These are phyloP conservation scores for Balearica regulorum DNA, from an alignment of 2,797 vertebrate species.

Conservation along the genomic window DNA sequence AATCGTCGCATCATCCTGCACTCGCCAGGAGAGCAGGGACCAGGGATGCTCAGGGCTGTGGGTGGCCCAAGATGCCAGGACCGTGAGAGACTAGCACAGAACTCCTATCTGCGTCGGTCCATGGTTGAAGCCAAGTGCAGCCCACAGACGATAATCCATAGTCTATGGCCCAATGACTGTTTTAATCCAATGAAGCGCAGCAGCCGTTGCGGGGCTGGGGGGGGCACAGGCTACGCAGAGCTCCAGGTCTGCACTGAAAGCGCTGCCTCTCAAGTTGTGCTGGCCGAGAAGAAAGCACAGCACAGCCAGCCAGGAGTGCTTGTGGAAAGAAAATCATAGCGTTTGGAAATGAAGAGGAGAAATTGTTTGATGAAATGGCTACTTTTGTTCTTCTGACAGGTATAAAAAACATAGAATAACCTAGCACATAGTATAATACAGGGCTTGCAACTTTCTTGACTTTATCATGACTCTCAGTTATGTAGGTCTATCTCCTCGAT, in stretches of 20 bases:
- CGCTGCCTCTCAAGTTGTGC: not conserved
- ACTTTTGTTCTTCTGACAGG: not conserved
- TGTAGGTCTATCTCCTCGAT: not conserved
- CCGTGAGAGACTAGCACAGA: not conserved
- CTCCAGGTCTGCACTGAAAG: not conserved
- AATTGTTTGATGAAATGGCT: not conserved
- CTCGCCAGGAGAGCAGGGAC: not conserved
- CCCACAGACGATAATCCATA: not conserved
- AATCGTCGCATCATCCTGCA: fast-evolving
- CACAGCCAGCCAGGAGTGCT: not conserved
- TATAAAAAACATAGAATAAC: not conserved
- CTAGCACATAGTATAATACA: not conserved
- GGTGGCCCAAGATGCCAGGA: fast-evolving
- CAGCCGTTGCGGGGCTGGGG: not conserved
- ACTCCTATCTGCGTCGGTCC: not conserved
- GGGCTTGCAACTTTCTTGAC: not conserved
- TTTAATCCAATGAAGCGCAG: not conserved
- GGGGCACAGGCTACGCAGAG: not conserved
- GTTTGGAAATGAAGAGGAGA: not conserved
- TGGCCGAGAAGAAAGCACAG: not conserved
- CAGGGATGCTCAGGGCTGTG: not conserved
- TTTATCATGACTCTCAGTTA: not conserved
- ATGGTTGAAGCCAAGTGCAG: not conserved
- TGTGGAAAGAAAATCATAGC: not conserved
- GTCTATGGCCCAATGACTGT: not conserved